Base-by-base conservation (phyloP, 2,888 invertebrate genomes). In the Drosophila vallismaia region DNA sequence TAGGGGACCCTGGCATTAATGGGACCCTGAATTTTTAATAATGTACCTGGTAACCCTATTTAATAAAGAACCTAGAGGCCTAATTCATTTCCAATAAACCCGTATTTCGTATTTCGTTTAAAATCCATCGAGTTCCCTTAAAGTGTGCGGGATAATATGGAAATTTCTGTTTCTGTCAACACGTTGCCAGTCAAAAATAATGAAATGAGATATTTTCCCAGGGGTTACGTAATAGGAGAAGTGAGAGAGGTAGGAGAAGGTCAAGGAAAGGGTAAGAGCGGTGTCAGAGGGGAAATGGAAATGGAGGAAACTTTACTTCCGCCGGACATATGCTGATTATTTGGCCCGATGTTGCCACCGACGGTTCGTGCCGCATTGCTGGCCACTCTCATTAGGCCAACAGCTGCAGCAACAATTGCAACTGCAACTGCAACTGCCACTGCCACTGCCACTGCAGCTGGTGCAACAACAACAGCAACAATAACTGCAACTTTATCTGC, bases 271-370 rank as follows among this genome's bases (percentile, higher is more conserved):
- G 4, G 36, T 19, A 19, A 19, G 19, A 19, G 19, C 19, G 19
- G 19, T 19, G 19, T 19, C 19, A 19, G 19, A 19, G 36, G n/a
- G 28, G 28, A 28, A 1, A 36, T 36, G 36, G n/a, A 36, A 36
- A 36, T 29, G 49, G 59, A 50, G 49, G 44, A 67, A 58, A 57
- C 14, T 56, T 29, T 42, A 58, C 62, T 49, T 33, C 54, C 63
- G 68, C 24, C 51, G 60, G 77, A 67, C 75, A 79, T 76, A 76
- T 77, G 84, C 63, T 69, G 83, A 74, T 75, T 63, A 76, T 79
- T 68, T 62, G 76, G 76, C 49, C 60, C 45, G 50, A 68, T 68
- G 67, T 67, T 55, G 68, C 44, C 68, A 57, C 50, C 56, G 67
- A 36, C 56, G 57, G 46, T 46, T 51, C 68, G 24, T 68, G 67